Base-by-base conservation (phyloP, 2,797 vertebrate species). In the Champsocephalus gunnari region DNA sequence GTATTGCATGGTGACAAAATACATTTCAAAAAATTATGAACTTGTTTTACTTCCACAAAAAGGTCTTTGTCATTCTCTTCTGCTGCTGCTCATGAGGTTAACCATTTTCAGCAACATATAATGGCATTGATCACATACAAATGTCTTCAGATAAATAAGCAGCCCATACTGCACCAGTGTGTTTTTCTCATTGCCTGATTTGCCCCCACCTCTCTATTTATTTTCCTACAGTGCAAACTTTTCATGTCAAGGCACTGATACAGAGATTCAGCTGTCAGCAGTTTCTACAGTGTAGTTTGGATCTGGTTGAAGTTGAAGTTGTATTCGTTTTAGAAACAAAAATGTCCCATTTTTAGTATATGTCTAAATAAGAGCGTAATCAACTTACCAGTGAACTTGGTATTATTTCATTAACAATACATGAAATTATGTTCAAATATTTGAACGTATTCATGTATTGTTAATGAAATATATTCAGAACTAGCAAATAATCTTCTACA, bases 1-100 rank as follows among this genome's bases (percentile, higher is more conserved):
- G 21, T 21, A 60, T 56, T 62, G 6, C 9, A 34, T 50, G 32
- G 10, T 32, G 48, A 8, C 63, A 24, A 72, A 71, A 61, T 6
- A 38, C 34, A 38, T 9, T 38, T 6, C 34, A 1, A 38, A 47
- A 48, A 71, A 67, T 56, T 1, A 13, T 59, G 5, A 16, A 3
- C 66, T 58, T 70, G 24, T 47, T n/a, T 48, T 3, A 48, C 16
- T 21, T 32, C 49, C 16, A 61, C n/a, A 45, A 69, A 10, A 13
- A 53, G 7, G 8, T 28, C 4, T 28, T 28, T 28, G n/a, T 14
- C 17, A 21, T 47, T 13, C 57, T 28, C 21, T 63, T n/a, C 47
- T 51, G 45, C 38, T 17, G 53, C 19, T 49, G 48, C 44, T 61
- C 44, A 60, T 45, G n/a, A 77, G 53, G 62, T 67, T 5, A 75